Conservation (phyloP, 1,140 invertebrate genomes). For the Drosophila ogumai region DNA sequence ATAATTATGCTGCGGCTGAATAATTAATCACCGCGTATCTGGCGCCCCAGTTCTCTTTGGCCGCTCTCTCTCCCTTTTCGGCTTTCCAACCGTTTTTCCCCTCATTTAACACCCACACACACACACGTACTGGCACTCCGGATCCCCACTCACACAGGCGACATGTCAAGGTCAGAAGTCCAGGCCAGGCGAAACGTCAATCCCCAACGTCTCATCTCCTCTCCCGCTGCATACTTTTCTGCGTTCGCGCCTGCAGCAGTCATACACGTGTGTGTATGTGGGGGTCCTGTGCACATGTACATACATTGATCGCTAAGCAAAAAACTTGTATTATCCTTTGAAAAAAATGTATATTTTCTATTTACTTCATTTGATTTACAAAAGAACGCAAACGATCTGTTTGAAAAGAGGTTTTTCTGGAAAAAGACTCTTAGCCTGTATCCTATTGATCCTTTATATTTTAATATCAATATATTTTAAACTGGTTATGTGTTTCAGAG, state of each 20-base stretch:
- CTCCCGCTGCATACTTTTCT: conserved; percentile 52
- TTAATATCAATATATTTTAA: too few species aligned
- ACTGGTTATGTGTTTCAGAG: too few species aligned
- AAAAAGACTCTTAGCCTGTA: too few species aligned
- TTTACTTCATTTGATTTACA: not conserved
- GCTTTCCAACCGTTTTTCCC: conserved; percentile 28
- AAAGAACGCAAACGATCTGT: too few species aligned
- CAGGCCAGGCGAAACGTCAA: conserved; percentile 43
- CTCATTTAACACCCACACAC: conserved; percentile 14
- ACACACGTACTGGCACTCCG: conserved; percentile 10
- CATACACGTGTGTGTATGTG: not conserved
- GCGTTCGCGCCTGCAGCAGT: conserved; percentile 43
- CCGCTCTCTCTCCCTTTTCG: conserved; percentile 1
- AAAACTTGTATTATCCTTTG: not conserved
- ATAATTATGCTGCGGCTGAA: conserved; percentile 53
- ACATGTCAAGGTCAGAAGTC: conserved; percentile 64
- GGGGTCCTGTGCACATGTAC: conserved; percentile 7
- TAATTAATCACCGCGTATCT: conserved; percentile 47
- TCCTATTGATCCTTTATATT: too few species aligned
- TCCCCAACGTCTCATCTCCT: conserved; percentile 18
- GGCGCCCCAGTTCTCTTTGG: conserved; percentile 35
- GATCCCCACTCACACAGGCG: conserved; percentile 34
- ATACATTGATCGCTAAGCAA: conserved; percentile 11
- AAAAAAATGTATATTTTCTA: not conserved
- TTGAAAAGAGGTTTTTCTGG: not conserved